Base-by-base conservation (phyloP, 2,888 invertebrate species). In the Machimus atricapillus region DNA sequence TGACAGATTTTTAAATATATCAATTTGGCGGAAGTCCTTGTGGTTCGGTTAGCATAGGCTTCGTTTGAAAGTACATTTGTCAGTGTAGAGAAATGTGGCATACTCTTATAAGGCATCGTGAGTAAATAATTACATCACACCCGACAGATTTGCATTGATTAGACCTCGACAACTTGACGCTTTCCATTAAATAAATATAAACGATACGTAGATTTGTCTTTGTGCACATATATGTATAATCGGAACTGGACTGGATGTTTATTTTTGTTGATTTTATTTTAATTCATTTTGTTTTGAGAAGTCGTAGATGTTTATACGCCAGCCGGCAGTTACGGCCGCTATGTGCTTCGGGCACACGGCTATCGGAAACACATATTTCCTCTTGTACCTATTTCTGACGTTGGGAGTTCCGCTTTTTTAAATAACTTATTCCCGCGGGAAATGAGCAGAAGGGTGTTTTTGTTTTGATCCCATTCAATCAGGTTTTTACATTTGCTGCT, bases 1-100 rank as follows among this genome's bases (percentile, higher is more conserved):
- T 82, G 82, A 66, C 58, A 58, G 37, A 82, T 82, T 27, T 82
- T 58, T 82, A 58, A 82, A 82, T 82, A 82, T 58, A 58, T 82
- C 8, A 58, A n/a, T 82, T 40, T 27, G 12, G 37, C 82, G 82
- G 82, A 58, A 82, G 82, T 82, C 81, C 81, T 81, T 43, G 78
- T 56, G 81, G 16, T 7, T 76, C 9, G 23, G 56, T 46, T 31
- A 27, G 31, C 56, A 56, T 8, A 81, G 23, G 19, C 79, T 46
- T 79, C 79, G 23, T 52, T 81, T 56, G 37, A 8, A 76, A 76
- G 37, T 37, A 40, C 6, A 37, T 76, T 40, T 76, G 34, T 52
- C n/a, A 52, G 31, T 56, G 31, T 52, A 23, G 31, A 34, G 19
- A 56, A 2, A 81, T 79, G 43, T 23, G 23, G 16, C n/a, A 16